phyloP scores from a whole-genome alignment of 2,888 invertebrate genomes.

The Chymomyza procnemis region DNA sequence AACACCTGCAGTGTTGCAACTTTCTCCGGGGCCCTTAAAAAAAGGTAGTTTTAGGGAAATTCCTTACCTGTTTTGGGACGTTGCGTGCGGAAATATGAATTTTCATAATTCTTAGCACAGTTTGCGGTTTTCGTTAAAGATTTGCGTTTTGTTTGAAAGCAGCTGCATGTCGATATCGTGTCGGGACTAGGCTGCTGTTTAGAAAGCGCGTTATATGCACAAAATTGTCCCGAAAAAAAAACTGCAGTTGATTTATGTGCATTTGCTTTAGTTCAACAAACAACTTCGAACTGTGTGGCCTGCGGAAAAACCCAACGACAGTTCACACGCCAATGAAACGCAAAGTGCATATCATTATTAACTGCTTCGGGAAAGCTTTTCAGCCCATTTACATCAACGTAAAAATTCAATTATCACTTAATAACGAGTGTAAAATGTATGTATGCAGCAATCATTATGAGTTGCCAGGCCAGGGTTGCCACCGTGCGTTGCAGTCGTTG shows the following conservation, averaged over 20 bases:
- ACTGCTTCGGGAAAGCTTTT: slow-evolving; percentile 11
- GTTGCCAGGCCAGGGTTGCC: too few species aligned
- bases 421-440: slow-evolving; percentile 49
- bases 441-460: background rate
- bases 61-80: slow-evolving; percentile 46
- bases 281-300: background rate
- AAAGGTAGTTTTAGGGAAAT: background rate
- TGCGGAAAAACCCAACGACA: slow-evolving; percentile 10
- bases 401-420: slow-evolving; percentile 73
- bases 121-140: slow-evolving; percentile 52
- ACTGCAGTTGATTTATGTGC: slow-evolving; percentile 52
- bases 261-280: background rate
- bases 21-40: background rate
- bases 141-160: slow-evolving; percentile 41
- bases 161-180: slow-evolving; percentile 42
- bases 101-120: slow-evolving; percentile 71
- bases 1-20: background rate
- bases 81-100: slow-evolving; percentile 70
- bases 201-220: slow-evolving; percentile 66
- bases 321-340: background rate
- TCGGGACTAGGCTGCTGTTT: slow-evolving; percentile 46
- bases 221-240: slow-evolving; percentile 37
- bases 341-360: background rate
- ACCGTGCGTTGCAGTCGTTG: background rate
- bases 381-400: slow-evolving; percentile 38